Evolutionary conservation across 1,140 invertebrate species (phyloP).

Genomic region (Trichonephila clavata): DNA sequence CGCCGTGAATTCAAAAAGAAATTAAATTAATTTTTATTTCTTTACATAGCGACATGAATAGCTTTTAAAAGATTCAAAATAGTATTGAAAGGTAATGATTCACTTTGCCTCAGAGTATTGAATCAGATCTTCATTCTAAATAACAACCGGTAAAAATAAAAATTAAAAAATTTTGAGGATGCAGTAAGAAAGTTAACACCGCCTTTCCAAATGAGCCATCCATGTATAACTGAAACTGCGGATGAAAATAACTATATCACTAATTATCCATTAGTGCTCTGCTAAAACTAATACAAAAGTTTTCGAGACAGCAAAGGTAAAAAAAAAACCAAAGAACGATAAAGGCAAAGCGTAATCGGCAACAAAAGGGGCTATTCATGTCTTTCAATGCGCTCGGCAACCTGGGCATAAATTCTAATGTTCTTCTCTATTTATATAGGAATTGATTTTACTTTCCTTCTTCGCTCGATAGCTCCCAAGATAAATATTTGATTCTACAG

Average conservation of each 20-base stretch:
- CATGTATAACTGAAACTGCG: not conserved
- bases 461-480: conserved; percentile 43
- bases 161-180: not conserved
- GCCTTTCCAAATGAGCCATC: conserved; percentile 24
- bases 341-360: conserved; percentile 41
- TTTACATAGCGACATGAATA: too few species aligned
- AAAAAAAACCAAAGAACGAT: conserved; percentile 48
- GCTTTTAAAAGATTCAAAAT: not conserved
- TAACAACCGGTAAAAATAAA: not conserved
- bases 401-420: conserved; percentile 52
- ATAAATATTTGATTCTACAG: conserved; percentile 67
- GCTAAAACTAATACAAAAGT: conserved; percentile 51
- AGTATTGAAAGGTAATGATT: not conserved
- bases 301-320: not conserved
- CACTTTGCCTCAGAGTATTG: not conserved
- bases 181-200: conserved; percentile 33
- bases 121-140: not conserved
- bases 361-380: conserved; percentile 18
- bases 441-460: conserved; percentile 52
- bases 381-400: conserved; percentile 35
- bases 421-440: conserved; percentile 19
- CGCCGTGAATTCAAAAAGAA: too few species aligned
- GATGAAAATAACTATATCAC: conserved; percentile 44
- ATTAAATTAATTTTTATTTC: too few species aligned
- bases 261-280: conserved; percentile 42